These are phyloP conservation scores for Alentia gelatinosa DNA, from an alignment of 2,888 invertebrate species.

Conservation along the genomic window DNA sequence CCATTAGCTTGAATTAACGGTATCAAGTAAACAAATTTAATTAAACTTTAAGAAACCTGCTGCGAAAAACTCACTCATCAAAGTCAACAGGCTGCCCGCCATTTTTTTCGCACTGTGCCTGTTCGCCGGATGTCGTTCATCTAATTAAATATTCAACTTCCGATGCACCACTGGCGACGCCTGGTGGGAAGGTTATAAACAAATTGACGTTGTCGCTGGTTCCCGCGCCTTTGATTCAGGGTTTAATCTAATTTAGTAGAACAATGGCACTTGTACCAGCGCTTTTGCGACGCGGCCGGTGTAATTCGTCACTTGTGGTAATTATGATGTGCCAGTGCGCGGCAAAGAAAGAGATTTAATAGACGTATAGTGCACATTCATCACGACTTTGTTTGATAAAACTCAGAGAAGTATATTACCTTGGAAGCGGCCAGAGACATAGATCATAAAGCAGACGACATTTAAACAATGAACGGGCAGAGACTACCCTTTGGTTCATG, in stretches of 20 bases:
- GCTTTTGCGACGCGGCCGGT: background rate
- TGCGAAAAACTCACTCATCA: conserved; percentile 47
- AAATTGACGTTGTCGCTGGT: conserved; percentile 23
- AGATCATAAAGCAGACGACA: too few relatives aligned
- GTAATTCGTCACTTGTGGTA: conserved; percentile 46
- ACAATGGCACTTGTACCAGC: background rate
- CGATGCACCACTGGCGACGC: background rate
- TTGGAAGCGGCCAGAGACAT: too few relatives aligned
- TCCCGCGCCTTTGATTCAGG: conserved; percentile 9
- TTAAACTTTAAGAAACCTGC: conserved; percentile 48
- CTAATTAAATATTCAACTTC: conserved; percentile 49
- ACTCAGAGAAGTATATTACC: background rate
- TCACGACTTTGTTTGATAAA: background rate
- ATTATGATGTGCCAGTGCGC: background rate
- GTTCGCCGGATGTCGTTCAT: conserved; percentile 33
- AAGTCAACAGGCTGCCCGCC: conserved; percentile 42
- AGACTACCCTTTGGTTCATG: too few relatives aligned
- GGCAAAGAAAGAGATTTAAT: conserved; percentile 16
- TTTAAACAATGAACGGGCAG: too few relatives aligned
- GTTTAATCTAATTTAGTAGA: conserved; percentile 47
- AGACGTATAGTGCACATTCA: background rate
- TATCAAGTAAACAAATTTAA: conserved; percentile 52
- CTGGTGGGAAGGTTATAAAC: background rate
- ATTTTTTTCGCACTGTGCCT: conserved; percentile 13
- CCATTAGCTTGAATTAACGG: conserved; percentile 49